Percentiles rank a stretch among this genome's conserved stretches.
Conservation (phyloP, 2,113 vertebrate species). For the Dendrocopos noguchii region DNA sequence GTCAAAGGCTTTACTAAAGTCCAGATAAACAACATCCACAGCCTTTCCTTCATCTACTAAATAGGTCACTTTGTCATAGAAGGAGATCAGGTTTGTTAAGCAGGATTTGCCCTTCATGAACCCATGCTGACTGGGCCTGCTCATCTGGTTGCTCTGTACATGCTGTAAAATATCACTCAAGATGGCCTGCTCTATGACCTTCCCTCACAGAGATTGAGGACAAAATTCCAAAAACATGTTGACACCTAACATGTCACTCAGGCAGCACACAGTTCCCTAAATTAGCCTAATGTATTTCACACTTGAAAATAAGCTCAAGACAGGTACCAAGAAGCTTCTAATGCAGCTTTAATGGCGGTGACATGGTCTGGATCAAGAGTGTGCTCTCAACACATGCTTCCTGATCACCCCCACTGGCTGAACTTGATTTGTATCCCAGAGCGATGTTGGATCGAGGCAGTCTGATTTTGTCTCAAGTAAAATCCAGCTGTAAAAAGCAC, state of each 20-base stretch:
- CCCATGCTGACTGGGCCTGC: no score
- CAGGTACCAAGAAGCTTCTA: background rate
- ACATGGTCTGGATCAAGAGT: background rate
- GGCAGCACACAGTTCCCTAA: background rate
- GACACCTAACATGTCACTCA: fast-evolving
- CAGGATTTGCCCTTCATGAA: no score
- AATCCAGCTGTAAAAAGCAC: background rate
- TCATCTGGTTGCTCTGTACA: no score
- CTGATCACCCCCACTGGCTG: fast-evolving
- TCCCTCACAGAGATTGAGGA: background rate
- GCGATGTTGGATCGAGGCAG: fast-evolving
- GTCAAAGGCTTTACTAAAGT: no score
- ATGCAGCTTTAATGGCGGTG: background rate
- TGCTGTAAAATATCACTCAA: no score
- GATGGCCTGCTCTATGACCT: no score
- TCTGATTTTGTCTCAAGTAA: background rate
- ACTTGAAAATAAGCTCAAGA: background rate
- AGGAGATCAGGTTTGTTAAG: no score
- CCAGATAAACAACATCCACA: no score
- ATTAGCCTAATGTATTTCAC: background rate
- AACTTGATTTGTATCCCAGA: fast-evolving
- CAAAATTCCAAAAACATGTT: background rate
- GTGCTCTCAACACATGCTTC: fast-evolving
- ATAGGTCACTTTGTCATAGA: no score
- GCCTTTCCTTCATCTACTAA: no score